A percentile compares a stretch with the other conserved stretches of the same genome.
Evolutionary conservation across 1,140 invertebrate species (phyloP).

Genomic region (Nasonia vitripennis): DNA sequence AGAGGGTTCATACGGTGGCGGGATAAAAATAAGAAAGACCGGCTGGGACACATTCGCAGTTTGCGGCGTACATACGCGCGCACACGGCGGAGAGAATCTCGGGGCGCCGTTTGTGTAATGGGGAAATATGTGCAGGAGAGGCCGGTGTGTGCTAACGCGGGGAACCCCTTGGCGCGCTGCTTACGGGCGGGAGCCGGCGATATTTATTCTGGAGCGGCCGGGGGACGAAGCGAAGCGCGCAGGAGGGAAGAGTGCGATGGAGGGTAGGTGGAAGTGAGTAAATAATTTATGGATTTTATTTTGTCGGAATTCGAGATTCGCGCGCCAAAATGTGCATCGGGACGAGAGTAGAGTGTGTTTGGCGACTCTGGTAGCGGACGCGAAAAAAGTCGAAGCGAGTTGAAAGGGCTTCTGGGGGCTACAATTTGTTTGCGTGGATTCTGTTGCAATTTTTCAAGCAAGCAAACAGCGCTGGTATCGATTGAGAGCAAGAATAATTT

Average conservation of each 20-base stretch:
- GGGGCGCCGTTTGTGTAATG: slow-evolving; percentile 8
- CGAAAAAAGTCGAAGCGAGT: no score
- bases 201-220: not conserved
- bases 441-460: no score
- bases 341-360: not conserved
- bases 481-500: no score
- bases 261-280: not conserved
- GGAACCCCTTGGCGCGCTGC: not conserved
- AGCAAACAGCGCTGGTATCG: no score
- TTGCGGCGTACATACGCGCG: not conserved
- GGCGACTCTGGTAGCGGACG: no score
- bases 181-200: not conserved
- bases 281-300: slow-evolving; percentile 20
- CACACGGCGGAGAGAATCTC: not conserved
- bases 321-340: not conserved
- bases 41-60: not conserved
- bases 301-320: not conserved
- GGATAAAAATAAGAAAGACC: slow-evolving; percentile 1
- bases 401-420: no score
- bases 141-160: not conserved
- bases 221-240: not conserved
- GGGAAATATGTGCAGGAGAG: slow-evolving; percentile 16
- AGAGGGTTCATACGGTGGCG: not conserved
- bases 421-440: no score
- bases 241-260: not conserved